Percentiles rank a stretch among this genome's conserved stretches.
Conservation (phyloP, 1,140 invertebrate species). For the Drosophila rufa region DNA sequence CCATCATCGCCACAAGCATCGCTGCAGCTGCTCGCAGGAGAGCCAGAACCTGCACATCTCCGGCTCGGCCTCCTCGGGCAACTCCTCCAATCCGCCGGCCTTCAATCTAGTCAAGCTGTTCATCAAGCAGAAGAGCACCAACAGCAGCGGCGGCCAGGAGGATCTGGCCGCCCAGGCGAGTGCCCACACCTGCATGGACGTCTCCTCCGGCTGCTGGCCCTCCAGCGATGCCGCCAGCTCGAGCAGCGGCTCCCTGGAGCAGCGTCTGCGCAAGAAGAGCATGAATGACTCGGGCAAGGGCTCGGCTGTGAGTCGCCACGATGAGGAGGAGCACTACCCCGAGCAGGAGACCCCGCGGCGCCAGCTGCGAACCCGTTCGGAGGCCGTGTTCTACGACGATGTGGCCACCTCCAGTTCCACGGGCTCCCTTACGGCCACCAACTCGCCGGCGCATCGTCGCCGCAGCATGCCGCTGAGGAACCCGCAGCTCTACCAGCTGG, state of each 20-base stretch:
- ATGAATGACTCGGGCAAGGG: slow-evolving; percentile 86
- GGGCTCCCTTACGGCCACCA: slow-evolving; percentile 73
- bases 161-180: slow-evolving; percentile 60
- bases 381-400: slow-evolving; percentile 74
- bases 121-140: slow-evolving; percentile 93
- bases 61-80: slow-evolving; percentile 79
- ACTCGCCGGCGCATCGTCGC: slow-evolving; percentile 77
- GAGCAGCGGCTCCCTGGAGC: slow-evolving; percentile 73
- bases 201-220: slow-evolving; percentile 88
- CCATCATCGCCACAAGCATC: slow-evolving; percentile 72
- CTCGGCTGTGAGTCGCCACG: slow-evolving; percentile 85
- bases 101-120: slow-evolving; percentile 95
- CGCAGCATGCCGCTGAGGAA: slow-evolving; percentile 78
- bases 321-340: slow-evolving; percentile 68
- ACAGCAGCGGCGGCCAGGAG: slow-evolving; percentile 87
- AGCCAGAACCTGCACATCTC: slow-evolving; percentile 77
- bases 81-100: slow-evolving; percentile 82
- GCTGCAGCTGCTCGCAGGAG: slow-evolving; percentile 85
- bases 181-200: slow-evolving; percentile 87
- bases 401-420: slow-evolving; percentile 74
- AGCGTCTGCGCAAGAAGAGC: slow-evolving; percentile 84
- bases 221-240: slow-evolving; percentile 82
- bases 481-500: slow-evolving; percentile 78
- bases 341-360: slow-evolving; percentile 60
- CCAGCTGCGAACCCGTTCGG: slow-evolving; percentile 53